Evolutionary conservation across 2,113 vertebrate genomes (phyloP).

Genomic region (Psilopsiagon aymara): DNA sequence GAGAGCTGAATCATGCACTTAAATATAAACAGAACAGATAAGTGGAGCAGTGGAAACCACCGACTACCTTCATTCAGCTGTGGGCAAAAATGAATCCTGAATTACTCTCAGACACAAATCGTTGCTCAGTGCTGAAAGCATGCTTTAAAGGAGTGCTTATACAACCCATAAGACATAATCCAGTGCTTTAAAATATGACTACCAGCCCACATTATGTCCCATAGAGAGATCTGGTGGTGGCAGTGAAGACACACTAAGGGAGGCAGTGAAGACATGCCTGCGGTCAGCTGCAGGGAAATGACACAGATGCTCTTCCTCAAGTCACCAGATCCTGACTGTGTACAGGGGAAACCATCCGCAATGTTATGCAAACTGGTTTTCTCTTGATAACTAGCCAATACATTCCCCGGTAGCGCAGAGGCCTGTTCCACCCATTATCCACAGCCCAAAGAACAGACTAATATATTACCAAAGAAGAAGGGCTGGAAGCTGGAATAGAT

Average conservation of each 20-base stretch:
- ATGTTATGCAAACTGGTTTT: not conserved
- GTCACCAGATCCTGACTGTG: not conserved
- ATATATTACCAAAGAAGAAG: not conserved
- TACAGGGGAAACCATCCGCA: conserved; percentile 8
- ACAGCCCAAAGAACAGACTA: not conserved
- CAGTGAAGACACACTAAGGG: not conserved
- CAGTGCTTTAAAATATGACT: not conserved
- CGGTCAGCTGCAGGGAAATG: conserved; percentile 39
- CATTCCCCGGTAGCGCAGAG: not conserved
- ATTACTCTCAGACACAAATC: not conserved
- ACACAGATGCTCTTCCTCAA: conserved; percentile 42
- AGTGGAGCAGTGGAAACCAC: not conserved
- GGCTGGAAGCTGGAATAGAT: not conserved
- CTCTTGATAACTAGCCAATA: not conserved
- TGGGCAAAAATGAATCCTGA: not conserved
- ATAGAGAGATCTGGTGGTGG: not conserved
- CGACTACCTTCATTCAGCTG: not conserved
- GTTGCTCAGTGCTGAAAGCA: not conserved
- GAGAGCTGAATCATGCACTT: conserved; percentile 36
- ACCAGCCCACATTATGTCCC: not conserved
- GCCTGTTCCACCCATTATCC: not conserved
- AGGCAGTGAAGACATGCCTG: conserved; percentile 15
- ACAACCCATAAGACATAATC: not conserved
- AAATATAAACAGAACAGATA: not conserved
- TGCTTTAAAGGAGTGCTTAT: not conserved